A percentile compares a stretch with the other conserved stretches of the same genome.
phyloP scores from a whole-genome alignment of 2,113 vertebrate species.

The Columba livia region DNA sequence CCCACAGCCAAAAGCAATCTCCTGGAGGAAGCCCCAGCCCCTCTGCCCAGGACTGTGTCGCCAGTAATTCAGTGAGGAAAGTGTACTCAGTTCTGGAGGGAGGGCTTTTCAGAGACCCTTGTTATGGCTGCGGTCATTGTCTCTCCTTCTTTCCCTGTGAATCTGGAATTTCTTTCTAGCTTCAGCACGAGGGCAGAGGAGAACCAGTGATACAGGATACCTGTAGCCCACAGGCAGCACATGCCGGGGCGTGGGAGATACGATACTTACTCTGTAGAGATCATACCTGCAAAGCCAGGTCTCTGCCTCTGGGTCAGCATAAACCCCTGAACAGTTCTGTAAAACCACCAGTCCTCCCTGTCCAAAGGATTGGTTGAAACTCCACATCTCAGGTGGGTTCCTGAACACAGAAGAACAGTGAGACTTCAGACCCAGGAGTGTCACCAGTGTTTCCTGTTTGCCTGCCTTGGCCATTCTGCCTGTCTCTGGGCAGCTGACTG shows the following conservation, averaged over 20 bases:
- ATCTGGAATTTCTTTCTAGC: not conserved
- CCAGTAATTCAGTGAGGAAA: not conserved
- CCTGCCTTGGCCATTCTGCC: not conserved
- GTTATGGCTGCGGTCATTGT: conserved; percentile 10
- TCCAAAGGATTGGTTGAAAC: not conserved
- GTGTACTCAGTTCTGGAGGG: not conserved
- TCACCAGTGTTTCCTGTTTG: not conserved
- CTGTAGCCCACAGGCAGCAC: not conserved
- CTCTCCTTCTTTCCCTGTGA: conserved; percentile 24
- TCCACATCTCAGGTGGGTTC: not conserved
- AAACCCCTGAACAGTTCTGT: not conserved
- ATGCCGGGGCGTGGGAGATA: not conserved
- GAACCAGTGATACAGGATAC: not conserved
- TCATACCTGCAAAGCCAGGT: not conserved
- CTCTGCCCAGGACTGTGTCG: not conserved
- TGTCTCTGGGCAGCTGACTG: not conserved
- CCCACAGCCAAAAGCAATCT: not conserved
- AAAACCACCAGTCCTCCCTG: not conserved
- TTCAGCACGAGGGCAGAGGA: not conserved
- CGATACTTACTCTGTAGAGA: not conserved
- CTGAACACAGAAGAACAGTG: not conserved
- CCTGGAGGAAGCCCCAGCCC: not conserved
- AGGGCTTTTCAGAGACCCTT: not conserved
- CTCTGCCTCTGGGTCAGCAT: not conserved
- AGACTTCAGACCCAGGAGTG: not conserved